Conservation (phyloP, 2,113 vertebrate genomes). For the Puntigrus tetrazona region DNA sequence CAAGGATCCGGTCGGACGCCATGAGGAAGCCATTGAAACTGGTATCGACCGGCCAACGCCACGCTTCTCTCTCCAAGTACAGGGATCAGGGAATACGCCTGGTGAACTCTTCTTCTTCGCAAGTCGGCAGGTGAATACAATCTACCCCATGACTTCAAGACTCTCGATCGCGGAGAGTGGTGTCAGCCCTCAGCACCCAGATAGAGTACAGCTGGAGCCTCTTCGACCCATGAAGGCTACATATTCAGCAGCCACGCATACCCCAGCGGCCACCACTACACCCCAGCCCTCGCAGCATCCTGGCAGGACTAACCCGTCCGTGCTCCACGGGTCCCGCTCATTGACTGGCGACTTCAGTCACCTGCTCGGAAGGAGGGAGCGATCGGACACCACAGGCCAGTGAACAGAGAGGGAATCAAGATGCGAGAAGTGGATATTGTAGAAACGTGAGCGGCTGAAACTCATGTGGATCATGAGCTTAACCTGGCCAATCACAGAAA, state of each 20-base stretch:
- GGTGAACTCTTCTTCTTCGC: conserved; percentile 71
- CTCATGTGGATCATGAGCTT: conserved; percentile 41
- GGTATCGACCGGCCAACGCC: conserved; percentile 73
- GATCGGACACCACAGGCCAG: conserved; percentile 87
- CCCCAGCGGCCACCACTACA: conserved; percentile 72
- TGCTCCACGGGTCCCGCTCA: conserved; percentile 71
- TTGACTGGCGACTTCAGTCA: conserved; percentile 87
- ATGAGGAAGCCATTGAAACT: conserved; percentile 62
- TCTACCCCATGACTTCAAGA: conserved; percentile 82
- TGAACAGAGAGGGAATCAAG: conserved; percentile 63
- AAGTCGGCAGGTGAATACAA: conserved; percentile 84
- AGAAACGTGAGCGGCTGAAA: conserved; percentile 37
- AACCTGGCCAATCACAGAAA: conserved; percentile 41
- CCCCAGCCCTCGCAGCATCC: conserved; percentile 66
- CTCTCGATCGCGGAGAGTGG: conserved; percentile 87
- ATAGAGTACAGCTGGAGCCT: conserved; percentile 75
- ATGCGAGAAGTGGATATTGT: conserved; percentile 14
- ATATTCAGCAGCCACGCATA: conserved; percentile 82
- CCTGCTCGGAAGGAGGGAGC: conserved; percentile 81
- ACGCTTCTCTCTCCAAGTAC: conserved; percentile 75
- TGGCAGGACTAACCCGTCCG: conserved; percentile 65
- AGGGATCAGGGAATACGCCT: conserved; percentile 72
- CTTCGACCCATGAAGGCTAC: conserved; percentile 85
- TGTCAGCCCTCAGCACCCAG: conserved; percentile 85
- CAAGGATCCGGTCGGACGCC: conserved; percentile 68